phyloP scores from a whole-genome alignment of 64 coral and sea anemone genomes.

The Stichodactyla mertensii region DNA sequence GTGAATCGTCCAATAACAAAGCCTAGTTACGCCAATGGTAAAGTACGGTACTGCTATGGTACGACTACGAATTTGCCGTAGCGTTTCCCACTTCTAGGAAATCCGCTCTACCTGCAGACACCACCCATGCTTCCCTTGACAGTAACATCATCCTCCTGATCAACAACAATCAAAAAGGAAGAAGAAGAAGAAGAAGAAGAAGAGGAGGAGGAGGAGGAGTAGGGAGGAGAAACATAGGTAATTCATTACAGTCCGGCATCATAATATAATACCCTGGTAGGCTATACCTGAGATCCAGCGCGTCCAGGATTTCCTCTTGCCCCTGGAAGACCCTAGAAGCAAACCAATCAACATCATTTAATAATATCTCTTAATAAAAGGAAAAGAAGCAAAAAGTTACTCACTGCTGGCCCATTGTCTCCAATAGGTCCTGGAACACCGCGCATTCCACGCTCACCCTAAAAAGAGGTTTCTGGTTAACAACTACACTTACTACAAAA shows the following conservation, averaged over 20 bases:
- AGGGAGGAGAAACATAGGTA: not conserved
- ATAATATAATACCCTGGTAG: not conserved
- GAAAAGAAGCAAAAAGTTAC: not conserved
- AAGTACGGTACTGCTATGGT: too few species aligned
- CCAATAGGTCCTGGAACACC: slow-evolving; percentile 15
- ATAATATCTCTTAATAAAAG: not conserved
- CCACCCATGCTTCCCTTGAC: too few species aligned
- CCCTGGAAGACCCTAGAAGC: slow-evolving; percentile 2
- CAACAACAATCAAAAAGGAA: not conserved
- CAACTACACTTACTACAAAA: not conserved
- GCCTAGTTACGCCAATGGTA: too few species aligned
- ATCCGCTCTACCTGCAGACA: too few species aligned
- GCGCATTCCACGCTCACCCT: slow-evolving; percentile 27
- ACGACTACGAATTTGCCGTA: too few species aligned
- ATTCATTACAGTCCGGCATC: not conserved
- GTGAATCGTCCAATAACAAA: too few species aligned
- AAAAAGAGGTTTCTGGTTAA: not conserved
- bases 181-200: not conserved
- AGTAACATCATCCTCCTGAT: too few species aligned
- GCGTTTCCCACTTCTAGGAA: too few species aligned
- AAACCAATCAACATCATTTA: not conserved
- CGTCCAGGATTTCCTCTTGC: not conserved
- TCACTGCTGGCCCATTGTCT: slow-evolving; percentile 6
- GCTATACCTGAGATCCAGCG: slow-evolving; percentile 16
- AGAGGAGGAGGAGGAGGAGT: not conserved